phyloP scores from a whole-genome alignment of 2,797 vertebrate species.

The Cygnus olor region DNA sequence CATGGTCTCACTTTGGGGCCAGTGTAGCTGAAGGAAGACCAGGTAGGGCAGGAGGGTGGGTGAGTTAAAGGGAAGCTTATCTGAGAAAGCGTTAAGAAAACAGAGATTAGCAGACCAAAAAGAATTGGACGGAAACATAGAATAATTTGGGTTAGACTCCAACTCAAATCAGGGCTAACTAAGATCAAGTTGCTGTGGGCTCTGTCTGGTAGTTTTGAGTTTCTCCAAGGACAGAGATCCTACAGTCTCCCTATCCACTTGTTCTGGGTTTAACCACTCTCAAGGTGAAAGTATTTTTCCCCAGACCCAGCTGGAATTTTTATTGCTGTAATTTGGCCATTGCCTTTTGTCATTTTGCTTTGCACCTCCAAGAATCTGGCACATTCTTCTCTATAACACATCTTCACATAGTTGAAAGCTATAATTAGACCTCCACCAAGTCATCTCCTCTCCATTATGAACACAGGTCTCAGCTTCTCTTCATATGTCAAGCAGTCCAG shows the following conservation, averaged over 20 bases:
- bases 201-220: neutral
- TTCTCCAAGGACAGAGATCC: neutral
- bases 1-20: neutral
- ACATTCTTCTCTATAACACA: neutral
- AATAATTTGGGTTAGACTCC: neutral
- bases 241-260: neutral
- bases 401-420: neutral
- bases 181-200: neutral
- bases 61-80: neutral
- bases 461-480: neutral
- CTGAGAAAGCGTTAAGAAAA: neutral
- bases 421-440: neutral
- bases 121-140: neutral
- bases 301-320: neutral
- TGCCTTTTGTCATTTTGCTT: neutral
- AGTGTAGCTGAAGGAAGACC: neutral
- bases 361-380: neutral
- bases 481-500: neutral
- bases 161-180: neutral
- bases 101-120: neutral
- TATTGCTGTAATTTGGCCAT: neutral
- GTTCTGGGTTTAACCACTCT: neutral
- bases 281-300: neutral
- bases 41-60: neutral
- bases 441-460: neutral